Evolutionary conservation across 1,140 invertebrate genomes (phyloP), one percentile per base, ranked within the genome.

Genomic region (Rhyzopertha dominica): DNA sequence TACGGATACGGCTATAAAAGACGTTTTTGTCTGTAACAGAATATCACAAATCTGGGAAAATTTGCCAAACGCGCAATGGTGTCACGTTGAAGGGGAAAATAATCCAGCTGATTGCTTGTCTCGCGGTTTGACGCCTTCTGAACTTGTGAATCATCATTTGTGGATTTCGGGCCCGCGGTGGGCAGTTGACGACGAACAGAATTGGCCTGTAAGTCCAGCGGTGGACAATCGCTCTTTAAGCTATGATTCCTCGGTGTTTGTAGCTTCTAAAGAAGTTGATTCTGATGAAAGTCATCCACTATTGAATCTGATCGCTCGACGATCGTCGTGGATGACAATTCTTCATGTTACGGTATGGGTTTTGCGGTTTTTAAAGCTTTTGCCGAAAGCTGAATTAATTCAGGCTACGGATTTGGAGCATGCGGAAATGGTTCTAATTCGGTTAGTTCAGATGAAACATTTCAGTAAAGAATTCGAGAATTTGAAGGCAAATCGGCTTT

Each of bases 61-160:
- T 35, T 19, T 35, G 18, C 16, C 32, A 35, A 35, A 35, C 10
- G 32, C 32, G 18, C 17, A 35, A 14, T 35, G 14, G 32, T 16
- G 45, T 32, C 52, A 59, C 30, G 40, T 58, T 0, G 14, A 51
- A 0, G 56, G 60, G 8, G 31, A 31, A n/a, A 49, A 59, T n/a
- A 64, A 62, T 37, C 59, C 62, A 5, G 52, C 50, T 7, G 55
- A 63, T 39, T 56, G 56, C 24, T 48, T 55, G 13, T 60, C 55
- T 2, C 28, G 57, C 24, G 55, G 61, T 5, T 7, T 60, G n/a
- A 48, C 47, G 8, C 40, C 56, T 7, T 10, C 18, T n/a, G 30
- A 53, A 30, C 32, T 64, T 3, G 24, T 55, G 9, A 23, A 56
- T 3, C 48, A 58, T 42, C 31, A 43, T 7, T 20, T 59, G 4